phyloP scores from a whole-genome alignment of 1,140 invertebrate species.

The Listronotus bonariensis region DNA sequence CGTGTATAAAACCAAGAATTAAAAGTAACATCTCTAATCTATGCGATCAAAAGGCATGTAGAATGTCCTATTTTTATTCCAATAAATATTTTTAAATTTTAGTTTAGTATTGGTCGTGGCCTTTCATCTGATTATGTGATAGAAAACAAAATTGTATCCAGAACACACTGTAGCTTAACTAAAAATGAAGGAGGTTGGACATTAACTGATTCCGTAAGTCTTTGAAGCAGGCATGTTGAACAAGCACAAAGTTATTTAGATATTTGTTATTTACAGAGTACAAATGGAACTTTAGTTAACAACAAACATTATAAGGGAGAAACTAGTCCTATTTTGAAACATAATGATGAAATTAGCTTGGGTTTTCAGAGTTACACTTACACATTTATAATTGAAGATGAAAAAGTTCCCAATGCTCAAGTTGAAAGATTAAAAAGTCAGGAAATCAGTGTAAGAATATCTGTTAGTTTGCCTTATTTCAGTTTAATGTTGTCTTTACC shows the following conservation, averaged over 20 bases:
- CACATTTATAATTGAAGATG: slow-evolving; percentile 7
- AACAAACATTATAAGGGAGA: slow-evolving; percentile 18
- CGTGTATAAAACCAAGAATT: no score
- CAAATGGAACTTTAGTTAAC: slow-evolving; percentile 41
- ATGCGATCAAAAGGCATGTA: no score
- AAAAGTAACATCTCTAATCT: no score
- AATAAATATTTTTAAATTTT: no score
- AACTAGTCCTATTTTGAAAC: slow-evolving; percentile 17
- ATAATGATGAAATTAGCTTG: slow-evolving; percentile 37
- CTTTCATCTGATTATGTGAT: slow-evolving; percentile 18
- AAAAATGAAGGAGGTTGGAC: slow-evolving; percentile 13
- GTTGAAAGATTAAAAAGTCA: slow-evolving; percentile 5
- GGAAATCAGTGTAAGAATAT: neutral
- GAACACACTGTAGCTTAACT: slow-evolving; percentile 18
- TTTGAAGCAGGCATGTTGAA: no score
- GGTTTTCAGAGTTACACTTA: slow-evolving; percentile 16
- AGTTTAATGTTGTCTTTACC: neutral
- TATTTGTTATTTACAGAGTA: slow-evolving; percentile 36
- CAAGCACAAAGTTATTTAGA: no score
- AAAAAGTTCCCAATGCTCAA: slow-evolving; percentile 6
- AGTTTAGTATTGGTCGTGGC: slow-evolving; percentile 25
- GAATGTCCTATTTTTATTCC: no score
- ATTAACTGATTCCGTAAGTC: slow-evolving; percentile 19
- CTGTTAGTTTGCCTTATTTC: no score
- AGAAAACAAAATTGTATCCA: slow-evolving; percentile 21